phyloP scores from a whole-genome alignment of 2,797 vertebrate genomes.

The Neopelma chrysocephalum region DNA sequence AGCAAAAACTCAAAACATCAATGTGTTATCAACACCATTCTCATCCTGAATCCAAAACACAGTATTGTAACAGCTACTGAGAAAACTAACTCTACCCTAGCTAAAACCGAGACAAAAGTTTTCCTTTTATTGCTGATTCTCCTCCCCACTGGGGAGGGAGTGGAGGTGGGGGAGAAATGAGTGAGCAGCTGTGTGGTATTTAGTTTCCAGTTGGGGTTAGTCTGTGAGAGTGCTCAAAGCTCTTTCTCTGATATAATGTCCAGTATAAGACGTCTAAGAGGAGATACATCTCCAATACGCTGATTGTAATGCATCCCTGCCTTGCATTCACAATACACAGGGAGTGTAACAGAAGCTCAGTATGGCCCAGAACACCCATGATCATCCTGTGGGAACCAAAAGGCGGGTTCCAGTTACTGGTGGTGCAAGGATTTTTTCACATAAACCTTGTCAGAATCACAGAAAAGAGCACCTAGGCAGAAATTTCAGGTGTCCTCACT shows the following conservation, averaged over 20 bases:
- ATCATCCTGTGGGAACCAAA: neutral
- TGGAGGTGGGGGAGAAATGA: neutral
- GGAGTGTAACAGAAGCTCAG: neutral
- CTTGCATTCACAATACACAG: neutral
- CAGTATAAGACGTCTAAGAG: neutral
- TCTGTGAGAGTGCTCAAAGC: neutral
- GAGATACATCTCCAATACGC: accelerated
- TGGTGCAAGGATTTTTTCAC: neutral
- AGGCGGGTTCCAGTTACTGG: neutral
- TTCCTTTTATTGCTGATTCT: neutral
- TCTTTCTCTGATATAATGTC: neutral
- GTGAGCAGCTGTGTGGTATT: neutral
- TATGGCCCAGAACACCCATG: neutral
- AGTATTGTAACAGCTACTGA: neutral
- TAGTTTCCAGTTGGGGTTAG: neutral
- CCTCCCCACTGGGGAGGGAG: accelerated
- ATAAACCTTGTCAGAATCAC: neutral
- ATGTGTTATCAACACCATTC: neutral
- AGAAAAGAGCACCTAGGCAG: neutral
- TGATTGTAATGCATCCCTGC: neutral
- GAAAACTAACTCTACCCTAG: neutral
- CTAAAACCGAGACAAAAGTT: neutral
- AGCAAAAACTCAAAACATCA: neutral
- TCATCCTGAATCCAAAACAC: neutral
- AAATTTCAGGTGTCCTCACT: neutral